phyloP scores from a whole-genome alignment of 2,888 invertebrate genomes.

The Amphimallon solstitiale region DNA sequence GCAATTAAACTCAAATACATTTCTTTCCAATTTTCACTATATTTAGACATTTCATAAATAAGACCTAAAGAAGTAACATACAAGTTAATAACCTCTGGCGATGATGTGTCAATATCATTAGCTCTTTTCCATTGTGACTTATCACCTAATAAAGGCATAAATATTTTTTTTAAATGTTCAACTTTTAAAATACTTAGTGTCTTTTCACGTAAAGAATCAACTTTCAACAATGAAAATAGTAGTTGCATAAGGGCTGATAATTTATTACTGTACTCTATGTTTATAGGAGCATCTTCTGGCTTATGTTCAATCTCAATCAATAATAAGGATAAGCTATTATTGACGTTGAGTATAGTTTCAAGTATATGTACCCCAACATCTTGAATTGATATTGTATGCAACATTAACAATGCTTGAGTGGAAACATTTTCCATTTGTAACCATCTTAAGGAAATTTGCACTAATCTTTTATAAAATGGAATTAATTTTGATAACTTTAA shows the following conservation, averaged over 20 bases:
- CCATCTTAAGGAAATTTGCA: slow-evolving; percentile 64
- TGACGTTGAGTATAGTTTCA: slow-evolving; percentile 50
- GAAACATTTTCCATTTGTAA: slow-evolving; percentile 63
- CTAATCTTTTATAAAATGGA: slow-evolving; percentile 60
- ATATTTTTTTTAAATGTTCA: slow-evolving; percentile 59
- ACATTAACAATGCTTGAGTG: slow-evolving; percentile 62
- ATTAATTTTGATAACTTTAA: slow-evolving; percentile 60
- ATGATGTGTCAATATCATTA: slow-evolving; percentile 50
- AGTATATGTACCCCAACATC: slow-evolving; percentile 51
- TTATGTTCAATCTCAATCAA: slow-evolving; percentile 60
- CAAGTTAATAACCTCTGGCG: slow-evolving; percentile 62
- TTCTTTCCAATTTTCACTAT: slow-evolving; percentile 63
- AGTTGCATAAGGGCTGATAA: slow-evolving; percentile 65
- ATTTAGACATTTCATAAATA: slow-evolving; percentile 63
- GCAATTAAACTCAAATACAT: slow-evolving; percentile 61
- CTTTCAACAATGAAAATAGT: slow-evolving; percentile 62
- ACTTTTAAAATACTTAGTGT: slow-evolving; percentile 61
- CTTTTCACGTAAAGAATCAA: slow-evolving; percentile 55
- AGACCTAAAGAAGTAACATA: slow-evolving; percentile 65
- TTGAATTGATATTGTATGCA: slow-evolving; percentile 60
- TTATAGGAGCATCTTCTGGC: slow-evolving; percentile 50
- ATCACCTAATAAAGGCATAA: slow-evolving; percentile 60
- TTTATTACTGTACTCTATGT: slow-evolving; percentile 58
- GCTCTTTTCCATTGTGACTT: slow-evolving; percentile 47
- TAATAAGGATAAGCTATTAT: slow-evolving; percentile 61